Conservation (phyloP, 2,797 vertebrate species). For the Chelidonichthys spinosus region DNA sequence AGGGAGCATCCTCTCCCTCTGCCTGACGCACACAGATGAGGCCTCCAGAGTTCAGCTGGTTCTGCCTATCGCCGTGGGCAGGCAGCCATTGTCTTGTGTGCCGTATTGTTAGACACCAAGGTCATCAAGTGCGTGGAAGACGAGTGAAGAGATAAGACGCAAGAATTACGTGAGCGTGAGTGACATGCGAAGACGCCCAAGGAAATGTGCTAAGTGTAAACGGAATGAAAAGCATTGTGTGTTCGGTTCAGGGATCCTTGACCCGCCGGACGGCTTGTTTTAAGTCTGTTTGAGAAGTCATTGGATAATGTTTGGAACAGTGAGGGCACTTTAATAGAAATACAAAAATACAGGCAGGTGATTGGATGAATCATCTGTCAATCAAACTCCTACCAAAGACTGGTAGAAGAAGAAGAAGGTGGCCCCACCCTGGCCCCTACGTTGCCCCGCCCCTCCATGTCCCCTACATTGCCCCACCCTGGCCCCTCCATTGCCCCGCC, state of each 20-base stretch:
- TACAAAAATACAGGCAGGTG: neutral
- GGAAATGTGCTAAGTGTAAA: neutral
- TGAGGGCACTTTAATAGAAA: neutral
- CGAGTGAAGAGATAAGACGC: conserved; percentile 25
- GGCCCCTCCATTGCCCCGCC: no score
- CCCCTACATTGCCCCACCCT: no score
- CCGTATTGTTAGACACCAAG: conserved; percentile 52
- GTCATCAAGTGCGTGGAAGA: conserved; percentile 34
- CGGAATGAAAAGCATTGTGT: no score
- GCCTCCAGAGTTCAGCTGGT: conserved; percentile 70
- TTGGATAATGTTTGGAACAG: neutral
- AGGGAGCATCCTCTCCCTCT: conserved; percentile 25
- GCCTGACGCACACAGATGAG: conserved; percentile 44
- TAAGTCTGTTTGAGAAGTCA: neutral
- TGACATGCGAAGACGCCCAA: conserved; percentile 23
- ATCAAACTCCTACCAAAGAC: neutral
- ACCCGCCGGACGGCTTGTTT: neutral
- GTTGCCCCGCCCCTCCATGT: no score
- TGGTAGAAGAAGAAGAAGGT: neutral
- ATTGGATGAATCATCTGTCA: neutral
- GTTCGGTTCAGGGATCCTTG: neutral
- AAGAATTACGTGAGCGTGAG: conserved; percentile 24
- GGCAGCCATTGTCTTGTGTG: conserved; percentile 45
- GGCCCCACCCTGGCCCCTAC: no score
- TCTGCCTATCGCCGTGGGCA: conserved; percentile 58